These are phyloP conservation scores for Tauraco hartlaubi DNA, from an alignment of 2,797 vertebrate genomes.

Conservation along the genomic window DNA sequence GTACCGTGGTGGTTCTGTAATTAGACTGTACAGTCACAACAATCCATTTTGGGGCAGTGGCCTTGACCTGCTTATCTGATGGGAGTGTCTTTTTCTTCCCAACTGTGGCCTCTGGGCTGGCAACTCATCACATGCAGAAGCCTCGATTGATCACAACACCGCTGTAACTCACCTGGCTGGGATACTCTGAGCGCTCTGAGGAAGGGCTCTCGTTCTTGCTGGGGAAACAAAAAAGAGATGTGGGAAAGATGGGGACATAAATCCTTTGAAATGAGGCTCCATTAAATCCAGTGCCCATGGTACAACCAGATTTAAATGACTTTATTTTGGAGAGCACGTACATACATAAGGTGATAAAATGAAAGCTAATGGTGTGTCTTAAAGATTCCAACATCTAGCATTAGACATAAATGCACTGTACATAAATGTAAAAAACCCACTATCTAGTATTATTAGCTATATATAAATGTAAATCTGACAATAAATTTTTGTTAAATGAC, in stretches of 20 bases:
- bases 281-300: neutral
- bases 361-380: neutral
- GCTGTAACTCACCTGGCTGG: neutral
- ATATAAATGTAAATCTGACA: neutral
- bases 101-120: neutral
- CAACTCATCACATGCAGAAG: neutral
- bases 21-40: neutral
- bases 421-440: neutral
- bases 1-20: neutral
- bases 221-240: neutral
- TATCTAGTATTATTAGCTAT: neutral
- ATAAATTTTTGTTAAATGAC: neutral
- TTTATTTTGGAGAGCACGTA: neutral
- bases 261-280: neutral
- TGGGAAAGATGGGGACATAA: neutral
- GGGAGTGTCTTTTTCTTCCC: neutral
- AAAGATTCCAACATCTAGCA: neutral
- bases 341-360: neutral
- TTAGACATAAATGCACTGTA: neutral
- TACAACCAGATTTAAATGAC: neutral
- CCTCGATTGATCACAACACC: neutral
- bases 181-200: rapidly evolving
- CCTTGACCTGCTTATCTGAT: neutral
- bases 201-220: neutral
- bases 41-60: neutral